These are phyloP conservation scores for Calameuta idolon DNA, from an alignment of 2,888 invertebrate genomes.

Conservation along the genomic window DNA sequence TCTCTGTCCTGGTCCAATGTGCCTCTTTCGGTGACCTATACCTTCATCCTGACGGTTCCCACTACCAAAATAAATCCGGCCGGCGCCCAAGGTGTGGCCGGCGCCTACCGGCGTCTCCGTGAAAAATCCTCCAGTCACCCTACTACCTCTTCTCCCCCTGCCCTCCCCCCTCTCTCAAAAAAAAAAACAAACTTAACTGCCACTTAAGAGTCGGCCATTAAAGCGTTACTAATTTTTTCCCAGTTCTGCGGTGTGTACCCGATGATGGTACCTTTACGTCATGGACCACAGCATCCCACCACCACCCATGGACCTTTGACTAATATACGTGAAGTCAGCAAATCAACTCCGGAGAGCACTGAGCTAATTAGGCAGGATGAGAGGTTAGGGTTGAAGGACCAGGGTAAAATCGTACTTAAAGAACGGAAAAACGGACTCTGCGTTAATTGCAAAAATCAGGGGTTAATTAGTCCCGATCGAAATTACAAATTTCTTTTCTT, in stretches of 20 bases:
- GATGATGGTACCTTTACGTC: neutral
- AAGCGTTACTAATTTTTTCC: constrained; percentile 55
- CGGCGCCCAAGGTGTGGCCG: constrained; percentile 58
- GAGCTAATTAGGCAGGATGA: neutral
- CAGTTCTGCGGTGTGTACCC: constrained; percentile 5
- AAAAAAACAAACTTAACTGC: constrained; percentile 51
- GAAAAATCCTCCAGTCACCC: constrained; percentile 47
- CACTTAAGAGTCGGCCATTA: constrained; percentile 45
- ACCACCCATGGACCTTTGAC: neutral
- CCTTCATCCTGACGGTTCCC: neutral
- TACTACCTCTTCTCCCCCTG: neutral
- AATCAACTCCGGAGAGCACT: neutral
- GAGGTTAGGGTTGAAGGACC: neutral
- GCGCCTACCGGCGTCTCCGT: constrained; percentile 39
- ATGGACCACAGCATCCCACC: neutral
- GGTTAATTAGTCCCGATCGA: neutral
- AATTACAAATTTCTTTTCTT: too few species aligned
- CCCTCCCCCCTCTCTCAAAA: constrained; percentile 1
- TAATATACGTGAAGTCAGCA: neutral
- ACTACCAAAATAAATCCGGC: constrained; percentile 31
- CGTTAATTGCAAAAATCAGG: neutral
- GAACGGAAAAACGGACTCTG: neutral
- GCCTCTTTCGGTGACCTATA: neutral
- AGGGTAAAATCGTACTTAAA: neutral
- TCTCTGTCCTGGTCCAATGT: neutral